These are phyloP conservation scores for Spilogale gracilis DNA, from an alignment of 2,113 vertebrate genomes.

Conservation along the genomic window DNA sequence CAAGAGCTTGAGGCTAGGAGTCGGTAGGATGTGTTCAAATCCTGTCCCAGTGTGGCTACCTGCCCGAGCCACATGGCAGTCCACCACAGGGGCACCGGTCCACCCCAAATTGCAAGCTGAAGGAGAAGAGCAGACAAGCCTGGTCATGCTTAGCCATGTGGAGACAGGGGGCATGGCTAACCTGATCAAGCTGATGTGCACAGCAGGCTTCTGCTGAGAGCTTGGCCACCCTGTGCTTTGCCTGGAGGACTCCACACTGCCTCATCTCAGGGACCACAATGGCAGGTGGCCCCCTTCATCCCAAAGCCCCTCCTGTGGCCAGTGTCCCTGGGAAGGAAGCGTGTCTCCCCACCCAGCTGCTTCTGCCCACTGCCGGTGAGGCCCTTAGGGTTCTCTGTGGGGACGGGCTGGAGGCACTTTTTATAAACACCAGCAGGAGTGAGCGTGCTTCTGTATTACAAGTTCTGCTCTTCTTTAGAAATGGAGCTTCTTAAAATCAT, in stretches of 20 bases:
- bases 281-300: not conserved
- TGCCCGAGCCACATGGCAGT: rapidly evolving
- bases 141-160: not conserved
- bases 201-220: not conserved
- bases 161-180: not conserved
- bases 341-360: not conserved
- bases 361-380: rapidly evolving
- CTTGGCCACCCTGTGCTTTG: rapidly evolving
- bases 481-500: conserved; percentile 49
- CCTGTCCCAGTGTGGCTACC: not conserved
- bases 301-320: rapidly evolving
- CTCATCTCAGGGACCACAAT: not conserved
- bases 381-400: not conserved
- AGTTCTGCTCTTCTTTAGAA: conserved; percentile 42
- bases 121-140: not conserved
- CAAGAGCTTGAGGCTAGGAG: not conserved
- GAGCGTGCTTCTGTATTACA: not conserved
- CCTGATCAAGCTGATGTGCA: not conserved
- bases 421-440: not conserved
- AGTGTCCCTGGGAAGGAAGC: not conserved
- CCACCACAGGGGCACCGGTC: too few relatives aligned
- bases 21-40: rapidly evolving
- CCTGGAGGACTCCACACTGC: not conserved
- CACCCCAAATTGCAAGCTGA: not conserved
- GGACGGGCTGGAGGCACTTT: not conserved